These are phyloP conservation scores for Copsychus sechellarum DNA, from an alignment of 2,113 vertebrate genomes.

Conservation along the genomic window DNA sequence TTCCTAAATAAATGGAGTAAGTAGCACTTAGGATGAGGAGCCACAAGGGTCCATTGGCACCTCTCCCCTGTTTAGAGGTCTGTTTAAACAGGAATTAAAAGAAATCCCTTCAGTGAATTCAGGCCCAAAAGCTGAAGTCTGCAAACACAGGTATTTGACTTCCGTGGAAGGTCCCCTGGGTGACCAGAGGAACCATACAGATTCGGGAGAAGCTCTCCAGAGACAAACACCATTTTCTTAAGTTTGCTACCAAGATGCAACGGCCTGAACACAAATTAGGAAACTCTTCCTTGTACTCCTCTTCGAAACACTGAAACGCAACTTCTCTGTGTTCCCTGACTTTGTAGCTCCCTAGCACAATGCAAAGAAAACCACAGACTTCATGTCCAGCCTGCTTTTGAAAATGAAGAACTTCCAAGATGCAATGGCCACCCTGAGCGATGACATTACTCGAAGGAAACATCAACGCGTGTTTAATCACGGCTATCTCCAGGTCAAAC, in stretches of 20 bases:
- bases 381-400: rapidly evolving
- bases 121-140: background rate
- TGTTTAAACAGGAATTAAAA: conserved; percentile 31
- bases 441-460: background rate
- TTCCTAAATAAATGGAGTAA: conserved; percentile 1
- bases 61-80: background rate
- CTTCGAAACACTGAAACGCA: rapidly evolving
- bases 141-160: background rate
- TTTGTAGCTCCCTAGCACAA: background rate
- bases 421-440: rapidly evolving
- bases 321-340: background rate
- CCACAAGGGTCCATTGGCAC: background rate
- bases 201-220: background rate
- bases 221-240: background rate
- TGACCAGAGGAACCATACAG: rapidly evolving
- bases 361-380: background rate
- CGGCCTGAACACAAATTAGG: background rate
- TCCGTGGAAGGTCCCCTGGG: rapidly evolving
- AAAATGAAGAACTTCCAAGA: background rate
- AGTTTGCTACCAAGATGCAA: rapidly evolving
- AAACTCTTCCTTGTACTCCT: background rate
- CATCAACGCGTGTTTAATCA: rapidly evolving
- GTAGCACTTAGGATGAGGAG: background rate
- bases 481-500: background rate
- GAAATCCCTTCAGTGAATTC: background rate